Conservation (phyloP, 2,797 vertebrate species). For the Aphelocoma californica region DNA sequence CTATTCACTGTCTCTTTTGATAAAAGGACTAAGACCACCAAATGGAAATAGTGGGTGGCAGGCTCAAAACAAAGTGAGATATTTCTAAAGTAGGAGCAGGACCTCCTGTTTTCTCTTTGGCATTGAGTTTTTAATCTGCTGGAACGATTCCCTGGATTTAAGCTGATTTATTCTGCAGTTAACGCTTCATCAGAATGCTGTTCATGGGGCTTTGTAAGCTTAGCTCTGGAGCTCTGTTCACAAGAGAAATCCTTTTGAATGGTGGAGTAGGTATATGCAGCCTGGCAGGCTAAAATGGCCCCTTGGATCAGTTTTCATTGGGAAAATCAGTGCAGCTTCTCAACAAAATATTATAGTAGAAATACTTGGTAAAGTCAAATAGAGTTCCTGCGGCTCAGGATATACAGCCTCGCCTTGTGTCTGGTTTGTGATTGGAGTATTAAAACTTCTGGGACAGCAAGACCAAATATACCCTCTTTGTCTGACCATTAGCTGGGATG, state of each 20-base stretch:
- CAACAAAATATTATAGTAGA: background rate
- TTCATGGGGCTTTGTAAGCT: slow-evolving; percentile 17
- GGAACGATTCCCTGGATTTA: slow-evolving; percentile 3
- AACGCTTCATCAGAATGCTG: background rate
- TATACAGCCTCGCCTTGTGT: background rate
- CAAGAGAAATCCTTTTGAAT: background rate
- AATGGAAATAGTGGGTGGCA: background rate
- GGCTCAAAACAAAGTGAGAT: background rate
- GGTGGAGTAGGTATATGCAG: background rate
- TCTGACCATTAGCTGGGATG: background rate
- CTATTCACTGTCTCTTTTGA: background rate
- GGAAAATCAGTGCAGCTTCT: background rate
- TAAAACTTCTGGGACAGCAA: background rate
- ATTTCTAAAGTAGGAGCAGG: background rate
- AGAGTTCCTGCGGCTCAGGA: background rate
- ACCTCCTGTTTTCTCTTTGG: background rate
- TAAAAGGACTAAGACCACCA: background rate
- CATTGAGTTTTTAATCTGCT: background rate
- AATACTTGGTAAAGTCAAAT: background rate
- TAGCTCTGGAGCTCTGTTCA: background rate
- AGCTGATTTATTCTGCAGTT: slow-evolving; percentile 39
- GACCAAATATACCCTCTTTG: background rate
- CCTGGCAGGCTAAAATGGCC: background rate
- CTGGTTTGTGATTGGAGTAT: background rate
- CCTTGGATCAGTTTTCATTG: background rate